These are phyloP conservation scores for Clupea harengus DNA, from an alignment of 2,113 vertebrate species.

Conservation along the genomic window DNA sequence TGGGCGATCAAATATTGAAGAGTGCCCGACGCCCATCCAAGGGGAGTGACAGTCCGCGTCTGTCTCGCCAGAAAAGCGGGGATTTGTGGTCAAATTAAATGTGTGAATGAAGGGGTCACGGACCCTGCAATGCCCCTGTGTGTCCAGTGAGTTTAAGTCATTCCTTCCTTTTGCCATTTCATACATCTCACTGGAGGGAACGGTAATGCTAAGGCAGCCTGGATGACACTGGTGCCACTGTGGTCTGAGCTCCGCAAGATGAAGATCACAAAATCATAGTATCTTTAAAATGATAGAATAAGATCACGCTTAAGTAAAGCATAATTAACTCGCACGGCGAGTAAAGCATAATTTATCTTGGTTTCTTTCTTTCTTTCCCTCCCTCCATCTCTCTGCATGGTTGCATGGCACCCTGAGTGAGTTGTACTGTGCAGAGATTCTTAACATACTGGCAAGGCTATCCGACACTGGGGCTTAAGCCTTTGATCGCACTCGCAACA, in stretches of 20 bases:
- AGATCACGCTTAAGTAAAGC: background rate
- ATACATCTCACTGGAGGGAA: background rate
- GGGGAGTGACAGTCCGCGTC: background rate
- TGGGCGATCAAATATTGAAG: background rate
- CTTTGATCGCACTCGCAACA: conserved; percentile 17
- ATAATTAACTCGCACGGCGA: background rate
- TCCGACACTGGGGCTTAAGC: background rate
- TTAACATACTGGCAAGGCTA: background rate
- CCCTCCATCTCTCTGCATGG: background rate
- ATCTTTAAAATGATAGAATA: background rate
- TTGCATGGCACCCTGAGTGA: background rate
- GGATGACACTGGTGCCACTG: background rate
- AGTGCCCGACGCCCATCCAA: background rate
- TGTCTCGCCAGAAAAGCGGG: background rate
- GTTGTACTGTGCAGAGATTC: background rate
- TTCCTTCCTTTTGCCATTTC: background rate
- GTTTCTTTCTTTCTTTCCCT: background rate
- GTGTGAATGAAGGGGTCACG: background rate
- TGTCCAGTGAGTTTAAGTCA: background rate
- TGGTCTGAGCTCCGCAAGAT: background rate
- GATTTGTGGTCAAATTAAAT: background rate
- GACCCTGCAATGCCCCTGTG: background rate
- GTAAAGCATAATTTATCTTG: background rate
- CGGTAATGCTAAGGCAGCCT: background rate
- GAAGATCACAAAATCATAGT: background rate